A percentile compares a stretch with the other conserved stretches of the same genome.
Conservation (phyloP, 2,797 vertebrate genomes). For the Tokudaia muenninki region DNA sequence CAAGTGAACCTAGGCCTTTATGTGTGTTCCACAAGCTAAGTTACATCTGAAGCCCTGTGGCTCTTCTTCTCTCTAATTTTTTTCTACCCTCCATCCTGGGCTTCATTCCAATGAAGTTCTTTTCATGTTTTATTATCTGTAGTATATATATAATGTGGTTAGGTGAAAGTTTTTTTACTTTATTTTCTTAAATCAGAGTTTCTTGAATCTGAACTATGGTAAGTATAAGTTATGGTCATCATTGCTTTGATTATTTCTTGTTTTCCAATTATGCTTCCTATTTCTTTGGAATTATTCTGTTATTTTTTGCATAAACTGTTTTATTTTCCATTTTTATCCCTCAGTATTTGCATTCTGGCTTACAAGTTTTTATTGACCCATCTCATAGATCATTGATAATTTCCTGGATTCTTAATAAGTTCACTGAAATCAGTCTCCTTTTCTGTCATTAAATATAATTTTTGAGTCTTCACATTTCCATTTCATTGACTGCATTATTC, state of each 20-base stretch:
- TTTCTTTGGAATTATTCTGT: background rate
- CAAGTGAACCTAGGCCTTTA: background rate
- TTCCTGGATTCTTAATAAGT: background rate
- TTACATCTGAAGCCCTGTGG: background rate
- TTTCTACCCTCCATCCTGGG: background rate
- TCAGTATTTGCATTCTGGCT: background rate
- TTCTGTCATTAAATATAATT: slow-evolving; percentile 36
- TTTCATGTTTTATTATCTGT: background rate
- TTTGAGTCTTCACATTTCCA: slow-evolving; percentile 42
- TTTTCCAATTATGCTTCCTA: background rate
- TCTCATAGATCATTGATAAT: background rate
- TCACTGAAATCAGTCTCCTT: background rate
- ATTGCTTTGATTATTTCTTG: background rate
- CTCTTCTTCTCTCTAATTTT: background rate
- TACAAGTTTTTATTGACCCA: background rate
- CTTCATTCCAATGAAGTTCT: background rate
- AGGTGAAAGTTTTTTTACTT: background rate
- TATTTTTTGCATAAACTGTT: background rate
- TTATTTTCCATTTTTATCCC: background rate
- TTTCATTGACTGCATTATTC: background rate
- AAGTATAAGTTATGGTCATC: background rate
- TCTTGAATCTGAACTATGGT: background rate
- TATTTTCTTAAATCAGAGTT: background rate
- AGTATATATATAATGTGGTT: background rate
- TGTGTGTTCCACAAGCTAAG: background rate